A percentile compares a stretch with the other conserved stretches of the same genome.
Evolutionary conservation across 2,113 vertebrate genomes (phyloP).

Genomic region (Clarias magur): DNA sequence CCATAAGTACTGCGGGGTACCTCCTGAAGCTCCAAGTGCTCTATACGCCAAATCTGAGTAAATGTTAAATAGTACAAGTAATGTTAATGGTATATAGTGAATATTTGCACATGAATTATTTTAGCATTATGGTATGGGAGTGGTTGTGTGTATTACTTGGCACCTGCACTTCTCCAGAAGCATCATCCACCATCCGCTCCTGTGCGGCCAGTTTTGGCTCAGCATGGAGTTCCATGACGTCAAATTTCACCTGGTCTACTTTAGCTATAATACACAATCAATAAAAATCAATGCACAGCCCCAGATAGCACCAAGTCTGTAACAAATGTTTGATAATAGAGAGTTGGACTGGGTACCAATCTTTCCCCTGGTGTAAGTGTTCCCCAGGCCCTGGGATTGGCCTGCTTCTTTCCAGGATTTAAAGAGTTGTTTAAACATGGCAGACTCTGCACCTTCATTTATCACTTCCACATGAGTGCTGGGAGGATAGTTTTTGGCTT

Average conservation of each 20-base stretch:
- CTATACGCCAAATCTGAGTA: conserved; percentile 85
- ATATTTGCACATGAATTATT: neutral
- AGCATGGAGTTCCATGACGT: conserved; percentile 82
- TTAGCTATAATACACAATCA: conserved; percentile 72
- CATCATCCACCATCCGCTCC: conserved; percentile 88
- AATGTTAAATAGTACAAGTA: neutral
- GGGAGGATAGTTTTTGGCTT: conserved; percentile 84
- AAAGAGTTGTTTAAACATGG: conserved; percentile 90
- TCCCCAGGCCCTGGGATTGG: conserved; percentile 78
- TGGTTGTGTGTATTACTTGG: conserved; percentile 1
- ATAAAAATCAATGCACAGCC: neutral
- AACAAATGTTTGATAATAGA: neutral
- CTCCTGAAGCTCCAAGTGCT: conserved; percentile 79
- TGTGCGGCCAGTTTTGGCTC: conserved; percentile 84
- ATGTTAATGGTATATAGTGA: neutral
- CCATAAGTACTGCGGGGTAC: conserved; percentile 77
- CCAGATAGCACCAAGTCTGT: neutral
- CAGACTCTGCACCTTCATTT: conserved; percentile 83
- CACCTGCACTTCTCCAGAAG: conserved; percentile 81
- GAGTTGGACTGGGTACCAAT: conserved; percentile 72
- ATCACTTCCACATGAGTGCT: conserved; percentile 82
- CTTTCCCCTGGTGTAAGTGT: conserved; percentile 73
- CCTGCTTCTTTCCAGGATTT: conserved; percentile 80
- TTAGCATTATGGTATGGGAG: neutral
- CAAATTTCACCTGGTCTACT: conserved; percentile 85